Evolutionary conservation across 2,888 invertebrate species (phyloP), one percentile per base, ranked within the genome.

Genomic region (Cataglyphis rosenhaueri): DNA sequence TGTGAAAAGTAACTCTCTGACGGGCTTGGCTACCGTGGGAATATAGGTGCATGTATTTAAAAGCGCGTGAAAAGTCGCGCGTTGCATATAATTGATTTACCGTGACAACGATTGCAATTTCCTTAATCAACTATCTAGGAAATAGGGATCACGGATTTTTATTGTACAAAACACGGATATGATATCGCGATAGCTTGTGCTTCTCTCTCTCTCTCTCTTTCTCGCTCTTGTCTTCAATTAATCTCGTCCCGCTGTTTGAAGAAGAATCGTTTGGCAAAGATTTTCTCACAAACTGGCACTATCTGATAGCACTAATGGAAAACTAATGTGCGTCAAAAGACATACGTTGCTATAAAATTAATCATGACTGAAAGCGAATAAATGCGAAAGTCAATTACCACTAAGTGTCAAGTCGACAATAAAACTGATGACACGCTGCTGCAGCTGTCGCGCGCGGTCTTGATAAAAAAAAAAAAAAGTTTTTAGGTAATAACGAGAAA

Each of bases 81-180:
- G 44, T 44, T 21, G 35, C 29, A 29, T 29, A 68, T 15, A 10
- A 25, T 68, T 68, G 55, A 68, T 68, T 55, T 41, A 68, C 65
- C 68, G 38, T 76, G 55, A 57, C 68, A 68, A 29, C 41, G 76
- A 76, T 76, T 29, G 55, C 55, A 41, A 76, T 76, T 68, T 76
- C 9, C 29, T 76, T 29, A 29, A 68, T 68, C 32, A 41, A 55
- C 18, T 29, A 66, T 55, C 21, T 41, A 29, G 55, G 38, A 68
- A 76, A 76, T 76, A 21, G 10, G n/a, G 10, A 41, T 76, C n/a
- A 35, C 15, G 3, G 6, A 66, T n/a, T 52, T 52, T 52, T 52
- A 52, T n/a, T n/a, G 8, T 52, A 52, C n/a, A 52, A 25, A 29
- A n/a, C 15, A 35, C 70, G 18, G 9, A 41, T 12, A n/a, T 52